Percentiles rank a stretch among this genome's conserved stretches.
Conservation (phyloP, 2,888 invertebrate genomes). For the Adela reaumurella region DNA sequence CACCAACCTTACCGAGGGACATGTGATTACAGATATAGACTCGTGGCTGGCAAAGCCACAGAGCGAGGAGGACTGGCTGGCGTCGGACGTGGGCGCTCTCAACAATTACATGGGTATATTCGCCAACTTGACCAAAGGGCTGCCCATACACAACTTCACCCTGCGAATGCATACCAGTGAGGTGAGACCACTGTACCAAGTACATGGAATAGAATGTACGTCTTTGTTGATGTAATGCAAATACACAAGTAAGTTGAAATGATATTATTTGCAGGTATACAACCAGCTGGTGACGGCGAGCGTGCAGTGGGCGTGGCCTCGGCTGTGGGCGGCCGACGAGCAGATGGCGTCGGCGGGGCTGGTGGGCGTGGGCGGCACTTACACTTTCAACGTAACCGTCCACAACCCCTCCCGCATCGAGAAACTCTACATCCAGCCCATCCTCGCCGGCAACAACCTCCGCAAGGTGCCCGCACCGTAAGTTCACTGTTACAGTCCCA, state of each 20-base stretch:
- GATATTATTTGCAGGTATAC: slow-evolving; percentile 15
- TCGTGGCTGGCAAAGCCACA: slow-evolving; percentile 19
- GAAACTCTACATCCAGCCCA: background rate
- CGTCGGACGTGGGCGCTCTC: slow-evolving; percentile 15
- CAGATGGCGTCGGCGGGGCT: slow-evolving; percentile 20
- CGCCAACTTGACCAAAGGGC: slow-evolving; percentile 42
- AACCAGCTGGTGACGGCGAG: slow-evolving; percentile 17
- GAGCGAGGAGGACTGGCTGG: slow-evolving; percentile 6
- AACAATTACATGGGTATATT: slow-evolving; percentile 60
- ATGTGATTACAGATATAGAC: slow-evolving; percentile 17
- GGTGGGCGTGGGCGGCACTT: slow-evolving; percentile 9
- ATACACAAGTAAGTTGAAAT: background rate
- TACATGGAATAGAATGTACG: no score
- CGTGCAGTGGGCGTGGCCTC: slow-evolving; percentile 17
- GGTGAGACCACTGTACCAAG: slow-evolving; percentile 9
- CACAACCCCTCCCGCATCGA: slow-evolving; percentile 7
- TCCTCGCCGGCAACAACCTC: background rate
- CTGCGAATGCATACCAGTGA: slow-evolving; percentile 74
- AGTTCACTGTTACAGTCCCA: background rate
- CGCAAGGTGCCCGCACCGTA: background rate
- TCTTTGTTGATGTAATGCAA: no score
- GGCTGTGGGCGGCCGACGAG: slow-evolving; percentile 21
- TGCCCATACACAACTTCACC: slow-evolving; percentile 63
- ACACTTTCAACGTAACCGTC: slow-evolving; percentile 1
- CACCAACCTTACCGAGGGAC: slow-evolving; percentile 2